A percentile compares a stretch with the other conserved stretches of the same genome.
These are phyloP conservation scores for Clarias platycephalus DNA, from an alignment of 2,797 vertebrate species.

Conservation along the genomic window DNA sequence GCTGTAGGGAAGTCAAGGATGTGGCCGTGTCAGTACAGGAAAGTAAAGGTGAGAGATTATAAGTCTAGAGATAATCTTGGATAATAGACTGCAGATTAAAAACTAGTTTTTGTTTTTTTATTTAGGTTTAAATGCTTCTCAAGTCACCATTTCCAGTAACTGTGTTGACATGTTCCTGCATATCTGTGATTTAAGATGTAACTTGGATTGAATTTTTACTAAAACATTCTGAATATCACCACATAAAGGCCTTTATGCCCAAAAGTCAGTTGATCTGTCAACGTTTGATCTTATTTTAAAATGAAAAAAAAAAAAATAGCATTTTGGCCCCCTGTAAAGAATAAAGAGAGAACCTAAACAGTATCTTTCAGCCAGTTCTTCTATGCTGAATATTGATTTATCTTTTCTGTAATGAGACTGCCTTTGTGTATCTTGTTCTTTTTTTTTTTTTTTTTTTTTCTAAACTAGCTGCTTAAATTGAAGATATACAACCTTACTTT, in stretches of 20 bases:
- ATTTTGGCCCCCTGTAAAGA: no score
- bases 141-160: background rate
- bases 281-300: no score
- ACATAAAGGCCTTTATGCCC: no score
- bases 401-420: background rate
- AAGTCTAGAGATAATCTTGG: background rate
- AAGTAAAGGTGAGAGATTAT: conserved; percentile 74
- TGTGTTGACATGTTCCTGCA: background rate
- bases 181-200: background rate
- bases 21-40: conserved; percentile 72
- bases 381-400: background rate
- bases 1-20: conserved; percentile 84
- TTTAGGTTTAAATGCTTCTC: background rate
- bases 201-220: background rate
- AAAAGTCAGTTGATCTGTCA: no score
- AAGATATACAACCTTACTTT: background rate
- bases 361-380: background rate
- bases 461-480: background rate
- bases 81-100: background rate
- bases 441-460: background rate
- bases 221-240: no score
- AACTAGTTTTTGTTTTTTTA: background rate
- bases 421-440: background rate
- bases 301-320: no score
- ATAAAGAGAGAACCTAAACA: no score